phyloP scores from a whole-genome alignment of 2,888 invertebrate genomes.

The Acleris holmiana region DNA sequence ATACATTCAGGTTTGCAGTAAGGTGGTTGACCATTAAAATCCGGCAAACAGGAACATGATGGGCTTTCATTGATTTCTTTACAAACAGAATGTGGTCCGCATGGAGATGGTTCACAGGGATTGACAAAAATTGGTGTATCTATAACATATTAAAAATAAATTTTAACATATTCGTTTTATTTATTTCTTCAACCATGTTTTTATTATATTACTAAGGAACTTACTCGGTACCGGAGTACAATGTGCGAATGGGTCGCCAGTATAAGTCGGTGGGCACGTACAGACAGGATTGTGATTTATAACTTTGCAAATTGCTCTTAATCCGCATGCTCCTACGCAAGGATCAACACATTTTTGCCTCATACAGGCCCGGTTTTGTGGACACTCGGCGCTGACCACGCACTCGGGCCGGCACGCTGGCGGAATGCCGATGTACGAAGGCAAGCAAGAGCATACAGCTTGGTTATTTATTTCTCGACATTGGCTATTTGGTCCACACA shows the following conservation, averaged over 20 bases:
- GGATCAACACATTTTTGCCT: constrained; percentile 90
- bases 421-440: constrained; percentile 88
- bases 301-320: constrained; percentile 86
- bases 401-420: constrained; percentile 91
- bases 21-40: constrained; percentile 89
- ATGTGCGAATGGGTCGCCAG: constrained; percentile 87
- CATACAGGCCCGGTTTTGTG: constrained; percentile 88
- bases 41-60: constrained; percentile 89
- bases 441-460: constrained; percentile 89
- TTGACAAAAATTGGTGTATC: constrained; percentile 67
- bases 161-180: too few species aligned
- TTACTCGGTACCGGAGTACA: constrained; percentile 73
- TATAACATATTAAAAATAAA: background rate
- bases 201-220: constrained; percentile 39
- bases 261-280: constrained; percentile 86
- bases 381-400: constrained; percentile 88
- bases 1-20: constrained; percentile 92
- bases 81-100: constrained; percentile 91
- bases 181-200: too few species aligned
- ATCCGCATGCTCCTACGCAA: constrained; percentile 88
- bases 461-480: constrained; percentile 86
- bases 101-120: constrained; percentile 91
- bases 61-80: constrained; percentile 87
- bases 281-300: constrained; percentile 91
- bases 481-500: constrained; percentile 90